These are phyloP conservation scores for Gymnosoma rotundatum DNA, from an alignment of 2,888 invertebrate genomes.

Conservation along the genomic window DNA sequence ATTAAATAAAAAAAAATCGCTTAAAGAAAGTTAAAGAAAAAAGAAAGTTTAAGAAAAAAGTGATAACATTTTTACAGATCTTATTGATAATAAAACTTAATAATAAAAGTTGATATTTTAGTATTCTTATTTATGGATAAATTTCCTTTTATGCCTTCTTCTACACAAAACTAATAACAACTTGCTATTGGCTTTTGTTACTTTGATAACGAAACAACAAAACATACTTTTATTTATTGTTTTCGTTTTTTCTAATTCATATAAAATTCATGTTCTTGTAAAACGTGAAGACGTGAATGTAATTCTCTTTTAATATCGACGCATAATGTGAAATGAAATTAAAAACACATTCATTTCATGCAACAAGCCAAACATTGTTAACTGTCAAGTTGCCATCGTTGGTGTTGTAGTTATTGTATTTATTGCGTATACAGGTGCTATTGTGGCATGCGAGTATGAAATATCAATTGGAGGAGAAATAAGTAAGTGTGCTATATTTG, in stretches of 20 bases:
- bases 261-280: conserved; percentile 59
- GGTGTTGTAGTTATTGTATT: conserved; percentile 5
- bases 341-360: conserved; percentile 60
- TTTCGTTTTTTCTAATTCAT: conserved; percentile 30
- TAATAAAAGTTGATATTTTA: too few species aligned
- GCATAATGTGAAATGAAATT: conserved; percentile 64
- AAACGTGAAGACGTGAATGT: conserved; percentile 61
- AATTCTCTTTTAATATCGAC: conserved; percentile 57
- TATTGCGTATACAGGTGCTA: conserved; percentile 6
- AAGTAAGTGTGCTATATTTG: too few species aligned
- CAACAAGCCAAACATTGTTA: conserved; percentile 64
- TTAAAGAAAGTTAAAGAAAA: too few species aligned
- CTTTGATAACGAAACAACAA: conserved; percentile 14
- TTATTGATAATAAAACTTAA: too few species aligned
- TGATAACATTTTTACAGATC: too few species aligned
- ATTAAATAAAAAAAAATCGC: too few species aligned
- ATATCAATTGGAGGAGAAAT: too few species aligned
- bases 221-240: conserved; percentile 3
- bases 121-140: not conserved
- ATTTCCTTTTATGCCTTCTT: not conserved
- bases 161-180: not conserved
- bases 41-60: too few species aligned
- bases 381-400: conserved; percentile 57
- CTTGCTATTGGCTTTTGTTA: conserved; percentile 36
- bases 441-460: not conserved